These are phyloP conservation scores for Onchidella celtica DNA, from an alignment of 2,888 invertebrate genomes.

Conservation along the genomic window DNA sequence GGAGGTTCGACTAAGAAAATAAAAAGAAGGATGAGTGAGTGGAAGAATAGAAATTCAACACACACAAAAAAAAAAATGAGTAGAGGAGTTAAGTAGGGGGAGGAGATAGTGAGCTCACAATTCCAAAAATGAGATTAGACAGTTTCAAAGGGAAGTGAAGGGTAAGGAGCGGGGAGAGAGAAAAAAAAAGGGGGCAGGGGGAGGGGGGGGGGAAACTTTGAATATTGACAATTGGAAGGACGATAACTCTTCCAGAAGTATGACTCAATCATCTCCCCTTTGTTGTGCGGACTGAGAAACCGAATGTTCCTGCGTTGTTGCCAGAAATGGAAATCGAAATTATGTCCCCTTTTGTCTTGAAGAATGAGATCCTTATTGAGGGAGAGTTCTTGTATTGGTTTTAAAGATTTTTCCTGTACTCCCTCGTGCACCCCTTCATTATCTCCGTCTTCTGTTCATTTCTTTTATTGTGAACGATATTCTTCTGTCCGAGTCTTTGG, in stretches of 20 bases:
- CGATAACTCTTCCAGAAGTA: slow-evolving; percentile 47
- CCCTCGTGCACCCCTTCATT: slow-evolving; percentile 13
- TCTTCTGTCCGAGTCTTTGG: slow-evolving; percentile 13
- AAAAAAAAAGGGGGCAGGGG: neutral
- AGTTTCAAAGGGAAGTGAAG: slow-evolving; percentile 1
- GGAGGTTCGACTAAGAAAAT: slow-evolving; percentile 18
- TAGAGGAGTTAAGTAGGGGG: slow-evolving; percentile 31
- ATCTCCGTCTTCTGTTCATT: slow-evolving; percentile 2
- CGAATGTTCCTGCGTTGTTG: slow-evolving; percentile 43
- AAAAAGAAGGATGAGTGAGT: no score
- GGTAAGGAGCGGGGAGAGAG: no score
- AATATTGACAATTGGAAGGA: slow-evolving; percentile 47
- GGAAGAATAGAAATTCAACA: no score
- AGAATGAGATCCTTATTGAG: slow-evolving; percentile 44
- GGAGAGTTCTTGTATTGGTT: slow-evolving; percentile 40
- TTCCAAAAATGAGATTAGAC: slow-evolving; percentile 30
- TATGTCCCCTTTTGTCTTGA: slow-evolving; percentile 48
- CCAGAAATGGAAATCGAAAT: slow-evolving; percentile 50
- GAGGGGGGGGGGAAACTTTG: no score
- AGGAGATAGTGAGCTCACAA: slow-evolving; percentile 21
- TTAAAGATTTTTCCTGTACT: slow-evolving; percentile 40
- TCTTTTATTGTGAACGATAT: neutral
- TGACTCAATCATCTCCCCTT: slow-evolving; percentile 51
- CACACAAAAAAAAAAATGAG: no score
- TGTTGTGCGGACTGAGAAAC: slow-evolving; percentile 38